These are phyloP conservation scores for Arrhamphus sclerolepis DNA, from an alignment of 2,797 vertebrate species.

Conservation along the genomic window DNA sequence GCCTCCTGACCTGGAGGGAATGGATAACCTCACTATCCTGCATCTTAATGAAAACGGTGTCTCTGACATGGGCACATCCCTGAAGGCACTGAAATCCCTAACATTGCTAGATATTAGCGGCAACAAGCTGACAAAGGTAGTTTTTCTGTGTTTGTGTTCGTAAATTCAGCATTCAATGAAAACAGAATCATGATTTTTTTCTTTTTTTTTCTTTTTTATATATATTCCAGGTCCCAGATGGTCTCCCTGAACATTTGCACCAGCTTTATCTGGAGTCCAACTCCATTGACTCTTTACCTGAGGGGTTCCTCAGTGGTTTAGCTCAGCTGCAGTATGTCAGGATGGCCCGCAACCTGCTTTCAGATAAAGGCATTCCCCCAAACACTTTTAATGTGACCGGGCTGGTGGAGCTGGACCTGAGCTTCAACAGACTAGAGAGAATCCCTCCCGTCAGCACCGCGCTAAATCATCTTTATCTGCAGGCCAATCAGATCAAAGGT, in stretches of 20 bases:
- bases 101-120: constrained; percentile 90
- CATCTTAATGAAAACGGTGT: constrained; percentile 91
- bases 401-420: constrained; percentile 94
- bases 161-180: neutral
- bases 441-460: constrained; percentile 90
- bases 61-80: constrained; percentile 84
- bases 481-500: constrained; percentile 96
- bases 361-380: constrained; percentile 87
- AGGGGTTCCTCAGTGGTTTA: constrained; percentile 84
- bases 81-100: constrained; percentile 86
- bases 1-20: constrained; percentile 84
- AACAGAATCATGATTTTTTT: neutral
- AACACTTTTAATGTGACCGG: constrained; percentile 93
- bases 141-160: constrained; percentile 8
- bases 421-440: constrained; percentile 94
- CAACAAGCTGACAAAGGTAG: constrained; percentile 87
- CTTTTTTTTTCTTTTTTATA: neutral
- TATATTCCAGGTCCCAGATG: constrained; percentile 81
- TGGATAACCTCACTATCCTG: constrained; percentile 92
- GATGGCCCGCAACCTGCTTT: constrained; percentile 91
- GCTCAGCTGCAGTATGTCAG: constrained; percentile 89
- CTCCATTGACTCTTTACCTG: constrained; percentile 86
- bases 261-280: constrained; percentile 95
- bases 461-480: constrained; percentile 94
- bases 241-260: constrained; percentile 87